A percentile compares a stretch with the other conserved stretches of the same genome.
Conservation (phyloP, 2,797 vertebrate species). For the Loris lydekkerianus region DNA sequence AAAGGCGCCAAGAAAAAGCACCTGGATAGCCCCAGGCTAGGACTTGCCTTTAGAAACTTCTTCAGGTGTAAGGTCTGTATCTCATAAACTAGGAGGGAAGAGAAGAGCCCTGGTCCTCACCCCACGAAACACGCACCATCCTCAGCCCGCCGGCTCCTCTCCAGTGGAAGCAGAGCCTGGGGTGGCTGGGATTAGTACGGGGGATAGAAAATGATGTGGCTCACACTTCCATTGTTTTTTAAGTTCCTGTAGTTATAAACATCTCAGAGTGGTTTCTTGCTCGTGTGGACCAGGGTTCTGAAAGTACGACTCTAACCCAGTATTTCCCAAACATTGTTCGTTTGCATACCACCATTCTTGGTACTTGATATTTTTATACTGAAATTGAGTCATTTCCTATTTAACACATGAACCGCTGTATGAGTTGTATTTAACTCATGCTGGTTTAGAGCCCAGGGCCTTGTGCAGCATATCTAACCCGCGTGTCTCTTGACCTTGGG, state of each 20-base stretch:
- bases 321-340: constrained; percentile 62
- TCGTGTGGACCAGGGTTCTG: constrained; percentile 86
- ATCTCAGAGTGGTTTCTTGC: neutral
- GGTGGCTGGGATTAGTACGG: neutral
- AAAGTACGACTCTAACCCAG: constrained; percentile 47
- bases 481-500: too few species aligned
- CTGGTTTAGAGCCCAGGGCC: too few species aligned
- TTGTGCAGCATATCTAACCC: too few species aligned
- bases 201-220: neutral
- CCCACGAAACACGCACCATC: neutral
- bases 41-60: constrained; percentile 92
- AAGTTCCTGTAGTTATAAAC: neutral
- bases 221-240: neutral
- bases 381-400: neutral
- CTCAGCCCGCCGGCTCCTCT: neutral
- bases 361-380: neutral
- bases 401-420: too few species aligned
- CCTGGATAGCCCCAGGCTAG: constrained; percentile 89
- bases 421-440: too few species aligned
- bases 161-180: neutral
- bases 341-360: neutral
- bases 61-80: constrained; percentile 95
- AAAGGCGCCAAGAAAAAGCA: constrained; percentile 90
- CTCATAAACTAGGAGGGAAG: neutral
- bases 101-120: constrained; percentile 84